Evolutionary conservation across 2,888 invertebrate species (phyloP).

Genomic region (Nowickia ferox): DNA sequence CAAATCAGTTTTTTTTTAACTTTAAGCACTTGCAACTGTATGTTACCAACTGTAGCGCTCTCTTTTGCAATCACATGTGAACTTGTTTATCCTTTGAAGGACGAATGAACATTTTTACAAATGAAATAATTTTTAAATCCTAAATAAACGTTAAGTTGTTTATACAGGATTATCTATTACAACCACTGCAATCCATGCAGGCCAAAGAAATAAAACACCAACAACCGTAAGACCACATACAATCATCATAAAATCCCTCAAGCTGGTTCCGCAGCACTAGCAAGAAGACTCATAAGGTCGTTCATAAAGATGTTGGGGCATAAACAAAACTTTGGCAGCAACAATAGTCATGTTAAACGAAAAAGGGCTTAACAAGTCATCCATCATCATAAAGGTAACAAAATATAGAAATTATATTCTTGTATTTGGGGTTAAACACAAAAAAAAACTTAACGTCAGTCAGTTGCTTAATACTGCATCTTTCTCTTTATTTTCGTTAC

Average conservation of each 20-base stretch:
- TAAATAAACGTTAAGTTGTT: slow-evolving; percentile 65
- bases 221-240: slow-evolving; percentile 3
- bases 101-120: slow-evolving; percentile 46
- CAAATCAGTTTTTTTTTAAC: too few relatives aligned
- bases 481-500: not conserved
- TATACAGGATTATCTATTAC: slow-evolving; percentile 67
- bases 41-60: slow-evolving; percentile 3
- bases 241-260: slow-evolving; percentile 17
- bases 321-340: not conserved
- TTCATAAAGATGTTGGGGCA: not conserved
- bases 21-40: not conserved
- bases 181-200: not conserved
- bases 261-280: not conserved
- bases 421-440: slow-evolving; percentile 54
- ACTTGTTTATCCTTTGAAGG: slow-evolving; percentile 15
- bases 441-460: slow-evolving; percentile 30
- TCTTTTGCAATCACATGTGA: slow-evolving; percentile 37
- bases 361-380: slow-evolving; percentile 66
- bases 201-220: not conserved
- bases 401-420: slow-evolving; percentile 37
- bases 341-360: slow-evolving; percentile 20
- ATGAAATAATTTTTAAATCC: slow-evolving; percentile 65
- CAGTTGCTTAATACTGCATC: slow-evolving; percentile 23
- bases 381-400: slow-evolving; percentile 70
- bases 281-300: slow-evolving; percentile 6